Base-by-base conservation (phyloP, 2,797 vertebrate species). In the Chelonia mydas region DNA sequence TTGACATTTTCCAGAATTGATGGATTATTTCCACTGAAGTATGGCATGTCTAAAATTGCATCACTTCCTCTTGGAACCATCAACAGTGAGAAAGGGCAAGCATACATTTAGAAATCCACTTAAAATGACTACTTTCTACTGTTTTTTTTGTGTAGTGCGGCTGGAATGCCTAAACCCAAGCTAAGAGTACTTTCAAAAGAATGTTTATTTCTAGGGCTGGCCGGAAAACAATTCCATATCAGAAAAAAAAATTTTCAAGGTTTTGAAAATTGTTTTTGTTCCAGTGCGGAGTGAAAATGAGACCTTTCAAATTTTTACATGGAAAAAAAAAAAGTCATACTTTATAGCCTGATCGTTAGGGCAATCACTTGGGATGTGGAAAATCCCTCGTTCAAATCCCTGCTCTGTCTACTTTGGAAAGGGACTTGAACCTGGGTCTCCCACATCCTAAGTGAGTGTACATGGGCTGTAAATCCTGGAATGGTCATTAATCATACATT, bases 181-280 rank as follows among this genome's bases (percentile, higher is more conserved):
- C 7, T 6, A 86, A 25, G 68, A 0, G 49, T 3, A 28, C 96
- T 94, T 93, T 53, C 81, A 96, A 92, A 94, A 33, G 9, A 93
- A 8, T 1, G 80, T 74, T 91, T 81, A 12, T 55, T 21, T 28
- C 90, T 91, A 72, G 10, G 65, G n/a, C n/a, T 41, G 65, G 21
- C n/a, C 6, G 10, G 4, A 72, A 72, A 72, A 72, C 19, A 37
- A 41, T 72, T 72, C n/a, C 65, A 72, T 37, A 10, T 72, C 65
- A 25, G 3, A 37, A 17, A 37, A 2, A 23, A 21, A 72, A 72
- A 6, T 12, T 12, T 11, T 31, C 19, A 37, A 41, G n/a, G 17
- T 37, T 72, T 72, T 72, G n/a, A 72, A 72, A 41, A 37, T 21
- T 23, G 10, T 72, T 72, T 31, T 23, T 41, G 19, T 11, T 72